Evolutionary conservation across 2,113 vertebrate genomes (phyloP), one percentile per base, ranked within the genome.

Genomic region (Nerophis lumbriciformis): DNA sequence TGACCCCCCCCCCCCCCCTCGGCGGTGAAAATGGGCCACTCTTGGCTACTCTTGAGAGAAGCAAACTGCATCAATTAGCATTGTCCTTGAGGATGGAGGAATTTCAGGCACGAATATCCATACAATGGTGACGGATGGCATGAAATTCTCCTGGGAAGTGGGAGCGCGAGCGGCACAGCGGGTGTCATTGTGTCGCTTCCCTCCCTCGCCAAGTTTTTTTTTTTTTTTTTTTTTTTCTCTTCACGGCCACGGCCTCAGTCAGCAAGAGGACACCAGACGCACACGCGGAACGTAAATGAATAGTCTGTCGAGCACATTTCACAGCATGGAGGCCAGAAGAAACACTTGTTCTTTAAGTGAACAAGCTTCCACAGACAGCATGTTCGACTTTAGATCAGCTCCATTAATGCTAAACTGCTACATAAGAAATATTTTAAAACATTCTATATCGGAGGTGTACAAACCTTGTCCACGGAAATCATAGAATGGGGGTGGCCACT

Each of bases 71-170:
- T 71, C 78, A 71, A 85, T 86, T 84, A 84, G 28, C 66, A 67
- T 75, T 74, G 78, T 73, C 72, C 77, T 82, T 79, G 78, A 83
- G 64, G 83, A 78, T 48, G 64, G 37, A 74, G 78, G 60, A 79
- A 82, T 85, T 78, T 77, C 72, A 84, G 68, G 68, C 80, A 86
- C 76, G 74, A 78, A 82, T 80, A 86, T 79, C 78, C 65, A 79
- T 80, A 76, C 72, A 78, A 79, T 71, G 56, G 73, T 77, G 78
- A 81, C 71, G 66, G 77, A 76, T 79, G 53, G 78, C 77, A 72
- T 74, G 72, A 69, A 81, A 79, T 78, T 80, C 82, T 77, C 73
- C 53, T 0, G 75, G 68, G 79, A 80, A 83, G 78, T 77, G 72
- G 77, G 80, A 72, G 83, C 74, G 61, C 66, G 47, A 35, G 68